Conservation (phyloP, 2,797 vertebrate species). For the Poecilia gillii region DNA sequence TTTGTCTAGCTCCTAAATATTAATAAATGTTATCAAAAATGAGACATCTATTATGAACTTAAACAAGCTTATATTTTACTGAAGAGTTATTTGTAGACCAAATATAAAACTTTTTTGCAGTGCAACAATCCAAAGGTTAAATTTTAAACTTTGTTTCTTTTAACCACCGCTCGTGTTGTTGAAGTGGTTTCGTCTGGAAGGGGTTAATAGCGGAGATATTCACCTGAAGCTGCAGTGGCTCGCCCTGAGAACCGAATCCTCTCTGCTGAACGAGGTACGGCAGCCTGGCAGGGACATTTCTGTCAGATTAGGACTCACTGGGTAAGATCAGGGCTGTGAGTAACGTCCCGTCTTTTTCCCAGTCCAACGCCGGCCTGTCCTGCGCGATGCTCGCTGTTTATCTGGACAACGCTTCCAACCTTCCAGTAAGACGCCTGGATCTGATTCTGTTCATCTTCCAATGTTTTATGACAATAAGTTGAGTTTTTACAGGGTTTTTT, state of each 20-base stretch:
- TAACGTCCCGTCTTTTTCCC: constrained; percentile 18
- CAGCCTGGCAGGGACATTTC: neutral
- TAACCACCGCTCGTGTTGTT: constrained; percentile 6
- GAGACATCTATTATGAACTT: too few species aligned
- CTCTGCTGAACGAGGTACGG: constrained; percentile 82
- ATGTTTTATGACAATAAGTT: neutral
- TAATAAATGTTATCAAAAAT: too few species aligned
- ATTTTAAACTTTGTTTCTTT: neutral
- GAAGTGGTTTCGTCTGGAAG: constrained; percentile 91
- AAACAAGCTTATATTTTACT: too few species aligned
- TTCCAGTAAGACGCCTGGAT: constrained; percentile 86
- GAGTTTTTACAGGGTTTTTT: constrained; percentile 1
- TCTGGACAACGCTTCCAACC: constrained; percentile 88
- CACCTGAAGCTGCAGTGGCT: constrained; percentile 92
- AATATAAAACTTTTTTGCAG: too few species aligned
- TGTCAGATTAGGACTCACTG: neutral
- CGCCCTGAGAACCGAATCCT: constrained; percentile 81
- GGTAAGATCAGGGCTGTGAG: neutral
- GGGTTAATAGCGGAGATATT: constrained; percentile 81
- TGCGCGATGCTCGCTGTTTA: constrained; percentile 93
- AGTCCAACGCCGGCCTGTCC: constrained; percentile 83
- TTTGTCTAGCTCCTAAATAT: too few species aligned
- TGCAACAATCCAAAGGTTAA: neutral
- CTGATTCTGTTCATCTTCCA: neutral
- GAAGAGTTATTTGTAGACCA: too few species aligned